phyloP scores from a whole-genome alignment of 2,797 vertebrate species.

The Callimico goeldii region DNA sequence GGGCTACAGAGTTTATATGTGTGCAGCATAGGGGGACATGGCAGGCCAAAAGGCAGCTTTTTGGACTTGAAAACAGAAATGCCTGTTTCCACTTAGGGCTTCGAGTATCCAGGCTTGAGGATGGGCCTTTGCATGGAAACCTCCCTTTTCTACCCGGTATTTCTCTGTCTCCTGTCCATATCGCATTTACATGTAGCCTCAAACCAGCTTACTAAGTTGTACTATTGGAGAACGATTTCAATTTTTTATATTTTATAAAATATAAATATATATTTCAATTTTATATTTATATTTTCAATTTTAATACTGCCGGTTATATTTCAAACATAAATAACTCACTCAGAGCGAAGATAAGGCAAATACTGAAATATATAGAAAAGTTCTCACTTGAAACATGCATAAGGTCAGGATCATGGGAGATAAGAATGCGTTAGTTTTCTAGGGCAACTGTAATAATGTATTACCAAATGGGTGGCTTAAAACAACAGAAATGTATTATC shows the following conservation, averaged over 20 bases:
- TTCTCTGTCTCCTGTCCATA: no score
- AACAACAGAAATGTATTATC: background rate
- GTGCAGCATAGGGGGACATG: no score
- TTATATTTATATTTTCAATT: no score
- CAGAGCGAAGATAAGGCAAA: background rate
- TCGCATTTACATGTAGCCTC: conserved; percentile 74
- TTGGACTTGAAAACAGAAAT: no score
- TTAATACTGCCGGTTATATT: background rate
- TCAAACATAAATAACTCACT: background rate
- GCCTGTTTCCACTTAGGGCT: no score
- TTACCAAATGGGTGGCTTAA: background rate
- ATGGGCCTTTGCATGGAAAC: no score
- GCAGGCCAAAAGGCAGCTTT: no score
- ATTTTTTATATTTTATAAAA: no score
- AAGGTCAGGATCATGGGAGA: background rate
- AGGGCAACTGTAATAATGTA: background rate
- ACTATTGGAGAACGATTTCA: background rate
- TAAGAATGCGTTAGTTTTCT: background rate
- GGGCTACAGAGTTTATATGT: no score
- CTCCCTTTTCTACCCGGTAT: no score
- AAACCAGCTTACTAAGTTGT: conserved; percentile 84
- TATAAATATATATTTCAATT: no score
- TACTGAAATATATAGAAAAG: background rate
- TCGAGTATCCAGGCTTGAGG: no score
- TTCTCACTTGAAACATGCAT: background rate